Evolutionary conservation across 2,113 vertebrate species (phyloP).

Genomic region (Ranitomeya variabilis): DNA sequence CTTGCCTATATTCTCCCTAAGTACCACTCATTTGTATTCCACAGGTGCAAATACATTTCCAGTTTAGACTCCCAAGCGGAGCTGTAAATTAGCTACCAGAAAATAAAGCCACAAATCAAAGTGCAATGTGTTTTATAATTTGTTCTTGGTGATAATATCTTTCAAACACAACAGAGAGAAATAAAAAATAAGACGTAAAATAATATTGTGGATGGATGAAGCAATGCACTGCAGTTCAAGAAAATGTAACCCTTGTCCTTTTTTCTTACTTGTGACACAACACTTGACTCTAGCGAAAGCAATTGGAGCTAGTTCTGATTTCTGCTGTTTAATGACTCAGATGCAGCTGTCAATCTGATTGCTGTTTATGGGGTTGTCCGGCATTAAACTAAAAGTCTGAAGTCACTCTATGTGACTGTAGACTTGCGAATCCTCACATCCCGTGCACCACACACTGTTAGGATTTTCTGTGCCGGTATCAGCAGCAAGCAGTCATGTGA

Average conservation of each 20-base stretch:
- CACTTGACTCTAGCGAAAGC: no score
- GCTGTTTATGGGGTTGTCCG: no score
- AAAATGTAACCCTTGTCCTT: not conserved
- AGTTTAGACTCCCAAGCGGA: not conserved
- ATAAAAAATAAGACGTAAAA: not conserved
- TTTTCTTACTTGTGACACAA: no score
- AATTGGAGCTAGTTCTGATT: no score
- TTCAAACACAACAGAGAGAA: conserved; percentile 6
- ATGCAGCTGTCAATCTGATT: no score
- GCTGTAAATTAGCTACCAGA: conserved; percentile 28
- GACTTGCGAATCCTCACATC: no score
- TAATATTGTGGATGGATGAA: not conserved
- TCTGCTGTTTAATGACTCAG: no score
- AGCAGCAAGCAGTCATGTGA: no score
- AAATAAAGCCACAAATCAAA: conserved; percentile 40
- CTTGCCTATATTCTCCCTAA: not conserved
- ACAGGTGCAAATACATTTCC: conserved; percentile 15
- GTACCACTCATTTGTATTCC: conserved; percentile 4
- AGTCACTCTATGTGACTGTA: no score
- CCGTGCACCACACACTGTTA: no score
- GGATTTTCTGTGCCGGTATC: no score
- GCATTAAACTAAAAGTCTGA: no score
- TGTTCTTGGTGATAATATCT: not conserved
- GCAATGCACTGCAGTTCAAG: not conserved
- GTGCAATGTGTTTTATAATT: conserved; percentile 30